Evolutionary conservation across 2,113 vertebrate genomes (phyloP), one percentile per base, ranked within the genome.

Genomic region (Monopterus albus): DNA sequence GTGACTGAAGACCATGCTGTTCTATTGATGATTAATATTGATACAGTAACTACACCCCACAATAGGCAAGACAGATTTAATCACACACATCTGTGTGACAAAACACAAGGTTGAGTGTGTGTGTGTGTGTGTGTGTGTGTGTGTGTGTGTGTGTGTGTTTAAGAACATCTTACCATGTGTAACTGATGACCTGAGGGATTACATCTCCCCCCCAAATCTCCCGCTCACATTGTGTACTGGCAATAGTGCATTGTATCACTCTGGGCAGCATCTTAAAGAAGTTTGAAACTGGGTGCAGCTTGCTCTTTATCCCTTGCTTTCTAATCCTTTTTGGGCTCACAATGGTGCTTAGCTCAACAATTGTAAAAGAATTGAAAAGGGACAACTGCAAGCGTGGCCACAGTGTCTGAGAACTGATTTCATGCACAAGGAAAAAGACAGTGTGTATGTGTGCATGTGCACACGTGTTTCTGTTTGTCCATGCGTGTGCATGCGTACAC

Each of bases 321-420:
- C 81, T 89, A 90, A 91, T 88, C 89, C 80, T 59, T 87, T 89
- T 91, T 91, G 38, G 72, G 23, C 43, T 18, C 68, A 91, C 85
- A 91, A 91, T 90, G 78, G 86, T 40, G 69, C 76, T 89, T 89
- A 79, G 73, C 42, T 70, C 21, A 50, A 87, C 85, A 91, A 87
- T 82, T 45, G 86, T 80, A 73, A 72, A 81, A 78, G 81, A 76
- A 82, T 36, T 78, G 85, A 85, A 87, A 89, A 71, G 79, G 81
- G 79, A 86, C 79, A 81, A 84, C 78, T 62, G 75, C 84, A 91
- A 91, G 87, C 63, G 74, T 85, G 86, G 86, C 87, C 81, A 31
- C 75, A 31, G 76, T 36, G 83, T 90, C 89, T 89, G 86, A 91
- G 82, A 59, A 39, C 79, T 75, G 82, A 92, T 92, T 92, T 91